Evolutionary conservation across 2,113 vertebrate genomes (phyloP), one percentile per base, ranked within the genome.

Genomic region (Ranitomeya imitator): DNA sequence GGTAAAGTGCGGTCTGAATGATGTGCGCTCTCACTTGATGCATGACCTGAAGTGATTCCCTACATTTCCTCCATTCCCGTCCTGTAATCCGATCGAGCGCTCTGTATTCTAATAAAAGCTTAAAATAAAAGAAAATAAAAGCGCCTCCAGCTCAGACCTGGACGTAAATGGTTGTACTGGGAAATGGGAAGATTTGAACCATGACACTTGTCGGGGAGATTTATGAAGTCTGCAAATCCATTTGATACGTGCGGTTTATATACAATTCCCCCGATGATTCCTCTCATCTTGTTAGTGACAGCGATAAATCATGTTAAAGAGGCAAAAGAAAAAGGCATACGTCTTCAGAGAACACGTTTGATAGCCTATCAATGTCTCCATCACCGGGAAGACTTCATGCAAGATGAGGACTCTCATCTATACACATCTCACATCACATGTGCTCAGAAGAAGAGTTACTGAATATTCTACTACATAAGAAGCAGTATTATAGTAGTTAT

Each of bases 191-290:
- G 26, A 63, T 63, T 21, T 82, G 79, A 82, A 45, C 79, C 79
- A 26, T 82, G 79, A 82, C 59, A 61, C 79, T 82, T 37, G 79
- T 82, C 79, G 11, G 59, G 18, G 23, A 82, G 79, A 82, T 82
- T 82, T 82, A 82, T 82, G 79, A 60, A 82, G 55, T 82, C 59
- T 82, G 79, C 55, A 63, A 45, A 82, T 61, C 59, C 59, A 63
- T 82, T 60, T 60, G 79, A 82, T 45, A n/a, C 59, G 59, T 21
- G 18, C n/a, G 31, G 11, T 82, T 63, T 63, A 60, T 82, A 21
- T 45, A 63, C 26, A 6, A 31, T 73, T 61, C 59, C 79, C 79
- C 79, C 10, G 79, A 14, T 45, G 59, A 23, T 61, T 45, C 55
- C 57, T 37, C 57, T 31, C 55, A 37, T 60, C 57, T 81, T 81